These are phyloP conservation scores for Carassius carassius DNA, from an alignment of 2,113 vertebrate genomes.

Conservation along the genomic window DNA sequence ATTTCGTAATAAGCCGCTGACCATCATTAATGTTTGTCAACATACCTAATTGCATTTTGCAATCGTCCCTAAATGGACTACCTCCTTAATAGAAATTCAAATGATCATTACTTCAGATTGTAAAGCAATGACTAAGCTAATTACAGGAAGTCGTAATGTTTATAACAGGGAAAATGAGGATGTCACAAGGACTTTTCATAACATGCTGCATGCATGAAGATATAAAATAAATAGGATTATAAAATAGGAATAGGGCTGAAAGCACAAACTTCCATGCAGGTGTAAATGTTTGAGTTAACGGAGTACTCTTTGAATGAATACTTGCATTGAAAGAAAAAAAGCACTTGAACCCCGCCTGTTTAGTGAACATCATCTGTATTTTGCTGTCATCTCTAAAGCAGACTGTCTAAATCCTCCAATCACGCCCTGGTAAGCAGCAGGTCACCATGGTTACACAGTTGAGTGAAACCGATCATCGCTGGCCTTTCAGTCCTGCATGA, in stretches of 20 bases:
- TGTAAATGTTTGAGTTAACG: neutral
- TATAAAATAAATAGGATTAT: neutral
- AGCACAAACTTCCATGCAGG: conserved; percentile 6
- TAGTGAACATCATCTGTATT: conserved; percentile 35
- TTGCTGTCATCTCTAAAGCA: conserved; percentile 48
- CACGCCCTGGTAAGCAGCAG: conserved; percentile 55
- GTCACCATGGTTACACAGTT: conserved; percentile 65
- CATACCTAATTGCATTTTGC: conserved; percentile 64
- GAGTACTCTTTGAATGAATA: conserved; percentile 8
- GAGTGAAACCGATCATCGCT: conserved; percentile 44
- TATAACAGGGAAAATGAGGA: conserved; percentile 48
- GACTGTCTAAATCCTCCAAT: conserved; percentile 52
- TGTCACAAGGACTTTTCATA: conserved; percentile 21
- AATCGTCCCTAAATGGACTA: conserved; percentile 60
- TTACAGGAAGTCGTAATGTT: conserved; percentile 56
- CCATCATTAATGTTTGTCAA: conserved; percentile 66
- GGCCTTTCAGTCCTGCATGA: conserved; percentile 18
- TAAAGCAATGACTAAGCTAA: conserved; percentile 67
- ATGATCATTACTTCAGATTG: conserved; percentile 60
- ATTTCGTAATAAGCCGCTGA: conserved; percentile 69
- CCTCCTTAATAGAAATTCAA: conserved; percentile 57
- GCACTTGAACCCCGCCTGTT: conserved; percentile 32
- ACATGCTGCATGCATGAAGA: neutral
- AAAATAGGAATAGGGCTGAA: conserved; percentile 1
- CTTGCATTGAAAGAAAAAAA: conserved; percentile 24